A percentile compares a stretch with the other conserved stretches of the same genome.
phyloP scores from a whole-genome alignment of 2,888 invertebrate species.

The Nasonovia ribisnigri region DNA sequence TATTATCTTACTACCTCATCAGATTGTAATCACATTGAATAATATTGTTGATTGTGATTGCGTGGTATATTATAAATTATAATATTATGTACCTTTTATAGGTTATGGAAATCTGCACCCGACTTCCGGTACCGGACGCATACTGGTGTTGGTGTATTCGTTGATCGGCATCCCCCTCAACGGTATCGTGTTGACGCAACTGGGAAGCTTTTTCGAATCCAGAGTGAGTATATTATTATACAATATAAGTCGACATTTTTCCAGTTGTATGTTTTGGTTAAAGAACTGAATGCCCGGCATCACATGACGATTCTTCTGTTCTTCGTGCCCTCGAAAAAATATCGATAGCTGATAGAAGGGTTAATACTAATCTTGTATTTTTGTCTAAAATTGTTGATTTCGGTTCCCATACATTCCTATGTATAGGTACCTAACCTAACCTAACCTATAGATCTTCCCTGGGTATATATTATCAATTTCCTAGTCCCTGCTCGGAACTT shows the following conservation, averaged over 20 bases:
- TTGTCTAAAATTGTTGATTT: neutral
- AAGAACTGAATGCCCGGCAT: neutral
- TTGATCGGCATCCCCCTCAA: slow-evolving; percentile 89
- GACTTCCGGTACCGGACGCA: slow-evolving; percentile 82
- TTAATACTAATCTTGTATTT: neutral
- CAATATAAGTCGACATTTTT: too few relatives aligned
- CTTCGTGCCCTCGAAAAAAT: neutral
- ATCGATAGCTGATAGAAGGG: neutral
- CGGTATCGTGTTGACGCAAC: slow-evolving; percentile 75
- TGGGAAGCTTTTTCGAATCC: slow-evolving; percentile 88
- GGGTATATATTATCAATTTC: neutral
- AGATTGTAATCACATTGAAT: neutral
- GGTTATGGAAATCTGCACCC: slow-evolving; percentile 93
- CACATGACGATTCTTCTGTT: neutral
- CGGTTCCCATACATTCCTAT: too few relatives aligned
- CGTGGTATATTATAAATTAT: neutral
- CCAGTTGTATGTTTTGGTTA: neutral
- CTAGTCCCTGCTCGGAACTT: neutral
- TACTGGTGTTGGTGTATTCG: slow-evolving; percentile 89
- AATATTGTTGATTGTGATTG: neutral
- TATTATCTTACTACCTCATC: neutral
- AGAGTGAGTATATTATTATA: slow-evolving; percentile 75
- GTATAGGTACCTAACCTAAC: too few relatives aligned
- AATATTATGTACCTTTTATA: slow-evolving; percentile 69
- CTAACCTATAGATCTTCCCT: neutral